Base-by-base conservation (phyloP, 2,888 invertebrate genomes). In the Eulithis testata region DNA sequence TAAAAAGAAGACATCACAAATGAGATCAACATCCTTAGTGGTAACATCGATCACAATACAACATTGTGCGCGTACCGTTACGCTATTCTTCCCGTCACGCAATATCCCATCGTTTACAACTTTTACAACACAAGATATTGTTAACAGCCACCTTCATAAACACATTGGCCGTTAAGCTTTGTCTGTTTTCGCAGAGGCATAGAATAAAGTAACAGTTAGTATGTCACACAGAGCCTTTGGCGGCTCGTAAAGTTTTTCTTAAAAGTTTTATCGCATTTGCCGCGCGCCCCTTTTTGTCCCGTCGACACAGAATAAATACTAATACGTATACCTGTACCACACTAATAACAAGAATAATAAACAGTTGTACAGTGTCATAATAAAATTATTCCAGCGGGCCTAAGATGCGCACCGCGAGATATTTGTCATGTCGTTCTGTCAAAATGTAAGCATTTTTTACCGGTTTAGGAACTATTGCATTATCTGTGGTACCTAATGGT, bases 211-310 rank as follows among this genome's bases (percentile, higher is more conserved):
- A 31, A 56, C 51, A 36, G 50, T 55, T 60, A 37, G 60, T 53
- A 40, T n/a, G 45, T 31, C 11, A 8, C 11, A 36, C 77, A 69
- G 70, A 77, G 80, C 83, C 87, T 89, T 89, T 89, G 88, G 87
- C 89, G 88, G 87, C 79, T 82, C 83, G 76, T 86, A 87, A 85
- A 85, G 68, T 81, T 83, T 86, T 87, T 87, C 79, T 77, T 75
- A 68, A 76, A 60, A 68, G 70, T 72, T 78, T 82, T 82, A 84
- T 83, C 77, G 73, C 78, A 75, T 77, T 75, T 76, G 74, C 69
- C 69, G 69, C 74, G 72, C 65, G 69, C 73, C 73, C 70, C 77
- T 44, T 73, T 79, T 76, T 75, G 62, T 36, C 11, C 31, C 51
- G 44, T 44, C 5, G 51, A 51, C 55, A 51, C 50, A 45, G 51